phyloP scores from a whole-genome alignment of 2,797 vertebrate species.

The Rousettus madagascariensis region DNA sequence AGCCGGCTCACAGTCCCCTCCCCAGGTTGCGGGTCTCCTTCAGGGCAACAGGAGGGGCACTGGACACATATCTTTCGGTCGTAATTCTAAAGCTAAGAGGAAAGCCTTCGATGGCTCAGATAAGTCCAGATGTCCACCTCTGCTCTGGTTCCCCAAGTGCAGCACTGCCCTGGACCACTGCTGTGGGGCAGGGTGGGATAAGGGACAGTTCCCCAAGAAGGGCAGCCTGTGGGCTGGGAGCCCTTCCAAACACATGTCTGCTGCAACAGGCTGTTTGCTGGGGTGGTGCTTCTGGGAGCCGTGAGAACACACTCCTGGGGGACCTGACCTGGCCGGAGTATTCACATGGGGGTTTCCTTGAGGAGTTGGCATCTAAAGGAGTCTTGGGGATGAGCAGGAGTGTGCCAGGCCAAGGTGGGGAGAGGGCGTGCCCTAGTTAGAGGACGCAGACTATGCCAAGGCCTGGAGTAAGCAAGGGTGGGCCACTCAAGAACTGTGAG shows the following conservation, averaged over 20 bases:
- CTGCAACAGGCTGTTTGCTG: not conserved
- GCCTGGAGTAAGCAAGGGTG: not conserved
- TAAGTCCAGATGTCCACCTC: not conserved
- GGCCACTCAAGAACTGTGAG: not conserved
- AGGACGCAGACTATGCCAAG: not conserved
- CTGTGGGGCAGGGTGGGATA: fast-evolving
- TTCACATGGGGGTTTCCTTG: not conserved
- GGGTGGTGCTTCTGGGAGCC: not conserved
- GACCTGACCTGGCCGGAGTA: not conserved
- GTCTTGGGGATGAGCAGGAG: not conserved
- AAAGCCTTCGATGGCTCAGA: not conserved
- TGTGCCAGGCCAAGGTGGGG: not conserved
- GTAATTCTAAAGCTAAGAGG: not conserved
- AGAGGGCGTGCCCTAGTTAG: not conserved
- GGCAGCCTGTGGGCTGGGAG: not conserved
- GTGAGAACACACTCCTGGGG: not conserved
- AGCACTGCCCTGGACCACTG: not conserved
- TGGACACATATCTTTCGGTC: not conserved
- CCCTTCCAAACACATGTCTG: not conserved
- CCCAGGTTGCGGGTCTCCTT: not conserved
- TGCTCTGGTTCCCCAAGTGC: not conserved
- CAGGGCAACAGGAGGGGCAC: not conserved
- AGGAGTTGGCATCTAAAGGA: not conserved
- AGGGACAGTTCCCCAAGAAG: not conserved
- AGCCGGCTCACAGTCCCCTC: not conserved